These are phyloP conservation scores for Romanogobio albipinnatus DNA, from an alignment of 2,113 vertebrate species.

Conservation along the genomic window DNA sequence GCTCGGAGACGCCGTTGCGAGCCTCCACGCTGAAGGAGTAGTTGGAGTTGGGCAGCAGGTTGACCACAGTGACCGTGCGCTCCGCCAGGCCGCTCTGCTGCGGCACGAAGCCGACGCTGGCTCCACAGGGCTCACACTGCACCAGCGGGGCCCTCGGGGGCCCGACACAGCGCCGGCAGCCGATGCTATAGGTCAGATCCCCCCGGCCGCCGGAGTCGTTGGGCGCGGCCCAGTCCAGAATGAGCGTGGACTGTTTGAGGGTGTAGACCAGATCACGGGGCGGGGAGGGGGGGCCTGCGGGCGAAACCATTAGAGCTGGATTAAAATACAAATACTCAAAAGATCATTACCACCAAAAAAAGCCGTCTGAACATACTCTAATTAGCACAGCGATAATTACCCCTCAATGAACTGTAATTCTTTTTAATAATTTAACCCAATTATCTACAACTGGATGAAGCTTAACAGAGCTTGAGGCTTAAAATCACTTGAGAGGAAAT, in stretches of 20 bases:
- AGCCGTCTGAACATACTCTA: background rate
- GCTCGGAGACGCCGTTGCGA: constrained; percentile 87
- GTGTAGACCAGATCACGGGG: constrained; percentile 87
- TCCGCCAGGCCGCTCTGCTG: constrained; percentile 88
- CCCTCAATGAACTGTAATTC: constrained; percentile 18
- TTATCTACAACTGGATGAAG: constrained; percentile 28
- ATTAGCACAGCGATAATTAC: constrained; percentile 10
- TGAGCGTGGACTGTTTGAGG: constrained; percentile 84
- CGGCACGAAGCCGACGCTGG: constrained; percentile 86
- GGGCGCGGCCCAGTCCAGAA: constrained; percentile 86
- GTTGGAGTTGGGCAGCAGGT: constrained; percentile 88
- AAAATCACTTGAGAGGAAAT: constrained; percentile 16
- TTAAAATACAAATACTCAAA: background rate
- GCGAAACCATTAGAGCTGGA: background rate
- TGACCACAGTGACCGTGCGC: constrained; percentile 85
- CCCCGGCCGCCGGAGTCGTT: constrained; percentile 83
- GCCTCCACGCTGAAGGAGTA: constrained; percentile 90
- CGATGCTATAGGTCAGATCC: constrained; percentile 89
- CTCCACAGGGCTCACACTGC: constrained; percentile 84
- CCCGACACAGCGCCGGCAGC: constrained; percentile 78
- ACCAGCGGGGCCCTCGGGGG: constrained; percentile 16
- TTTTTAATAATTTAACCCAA: constrained; percentile 31
- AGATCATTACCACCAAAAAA: background rate
- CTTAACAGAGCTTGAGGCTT: constrained; percentile 15
- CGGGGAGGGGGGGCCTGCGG: constrained; percentile 86